Percentiles rank a stretch among this genome's conserved stretches.
Evolutionary conservation across 92 coral and sea anemone genomes (phyloP).

Genomic region (Epizoanthus rinbou): DNA sequence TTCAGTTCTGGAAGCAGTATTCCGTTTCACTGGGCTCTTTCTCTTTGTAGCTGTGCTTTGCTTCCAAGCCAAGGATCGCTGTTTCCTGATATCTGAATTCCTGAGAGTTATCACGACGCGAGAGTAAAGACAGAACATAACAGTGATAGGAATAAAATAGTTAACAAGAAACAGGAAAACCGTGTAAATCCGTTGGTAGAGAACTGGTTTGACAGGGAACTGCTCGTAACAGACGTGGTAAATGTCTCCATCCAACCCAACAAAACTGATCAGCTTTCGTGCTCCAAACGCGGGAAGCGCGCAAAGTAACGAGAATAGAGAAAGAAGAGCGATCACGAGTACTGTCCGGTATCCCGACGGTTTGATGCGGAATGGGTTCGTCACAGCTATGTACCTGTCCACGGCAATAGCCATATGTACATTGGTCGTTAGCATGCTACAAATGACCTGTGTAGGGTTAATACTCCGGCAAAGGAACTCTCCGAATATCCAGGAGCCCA

Average conservation of each 20-base stretch:
- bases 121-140: constrained; percentile 52
- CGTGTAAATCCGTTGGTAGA: constrained; percentile 58
- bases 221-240: constrained; percentile 45
- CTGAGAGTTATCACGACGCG: constrained; percentile 48
- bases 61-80: constrained; percentile 21
- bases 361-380: constrained; percentile 44
- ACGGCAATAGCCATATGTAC: constrained; percentile 67
- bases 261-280: constrained; percentile 25
- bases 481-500: constrained; percentile 51
- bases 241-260: constrained; percentile 26
- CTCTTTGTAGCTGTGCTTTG: background rate
- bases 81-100: constrained; percentile 49
- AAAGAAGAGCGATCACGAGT: constrained; percentile 5
- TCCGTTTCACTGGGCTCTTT: too few relatives aligned
- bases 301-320: too few relatives aligned
- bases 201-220: constrained; percentile 49
- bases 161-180: constrained; percentile 63
- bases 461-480: constrained; percentile 58
- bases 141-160: constrained; percentile 54
- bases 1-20: too few relatives aligned
- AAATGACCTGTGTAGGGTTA: constrained; percentile 70
- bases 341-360: constrained; percentile 23
- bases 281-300: constrained; percentile 52
- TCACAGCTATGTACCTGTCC: constrained; percentile 62
- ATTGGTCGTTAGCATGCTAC: constrained; percentile 69